Evolutionary conservation across 1,140 invertebrate genomes (phyloP).

Genomic region (Pararge aegeria): DNA sequence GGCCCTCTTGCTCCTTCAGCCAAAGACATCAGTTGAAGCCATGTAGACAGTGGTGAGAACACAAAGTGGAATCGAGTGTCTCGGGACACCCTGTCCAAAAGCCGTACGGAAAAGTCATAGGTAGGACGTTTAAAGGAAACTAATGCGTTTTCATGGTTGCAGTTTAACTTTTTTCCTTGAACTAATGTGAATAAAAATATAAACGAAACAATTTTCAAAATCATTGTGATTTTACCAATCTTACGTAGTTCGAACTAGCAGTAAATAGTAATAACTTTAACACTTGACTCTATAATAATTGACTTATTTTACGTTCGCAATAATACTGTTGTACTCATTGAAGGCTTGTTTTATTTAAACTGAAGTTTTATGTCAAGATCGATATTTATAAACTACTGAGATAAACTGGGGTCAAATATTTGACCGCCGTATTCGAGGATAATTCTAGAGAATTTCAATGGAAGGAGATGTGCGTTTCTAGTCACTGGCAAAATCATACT

Average conservation of each 20-base stretch:
- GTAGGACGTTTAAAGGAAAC: constrained; percentile 42
- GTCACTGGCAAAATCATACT: neutral
- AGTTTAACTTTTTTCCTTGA: constrained; percentile 26
- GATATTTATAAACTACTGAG: constrained; percentile 21
- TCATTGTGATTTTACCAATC: neutral
- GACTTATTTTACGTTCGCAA: neutral
- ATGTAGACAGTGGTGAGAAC: constrained; percentile 74
- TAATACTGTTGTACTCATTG: neutral
- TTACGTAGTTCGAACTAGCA: no score
- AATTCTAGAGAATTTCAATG: neutral
- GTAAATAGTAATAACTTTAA: no score
- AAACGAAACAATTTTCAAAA: constrained; percentile 27
- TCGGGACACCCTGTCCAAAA: constrained; percentile 51
- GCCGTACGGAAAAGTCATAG: constrained; percentile 54
- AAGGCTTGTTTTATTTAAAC: neutral
- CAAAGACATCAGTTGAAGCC: constrained; percentile 70
- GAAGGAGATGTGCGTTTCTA: neutral
- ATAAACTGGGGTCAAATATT: constrained; percentile 24
- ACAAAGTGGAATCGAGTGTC: constrained; percentile 55
- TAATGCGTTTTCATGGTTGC: constrained; percentile 35
- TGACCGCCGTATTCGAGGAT: neutral
- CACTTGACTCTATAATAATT: no score
- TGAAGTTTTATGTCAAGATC: constrained; percentile 10
- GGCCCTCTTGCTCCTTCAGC: constrained; percentile 66
- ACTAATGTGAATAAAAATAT: constrained; percentile 13